Evolutionary conservation across 2,888 invertebrate genomes (phyloP).

Genomic region (Tethea ocularis): DNA sequence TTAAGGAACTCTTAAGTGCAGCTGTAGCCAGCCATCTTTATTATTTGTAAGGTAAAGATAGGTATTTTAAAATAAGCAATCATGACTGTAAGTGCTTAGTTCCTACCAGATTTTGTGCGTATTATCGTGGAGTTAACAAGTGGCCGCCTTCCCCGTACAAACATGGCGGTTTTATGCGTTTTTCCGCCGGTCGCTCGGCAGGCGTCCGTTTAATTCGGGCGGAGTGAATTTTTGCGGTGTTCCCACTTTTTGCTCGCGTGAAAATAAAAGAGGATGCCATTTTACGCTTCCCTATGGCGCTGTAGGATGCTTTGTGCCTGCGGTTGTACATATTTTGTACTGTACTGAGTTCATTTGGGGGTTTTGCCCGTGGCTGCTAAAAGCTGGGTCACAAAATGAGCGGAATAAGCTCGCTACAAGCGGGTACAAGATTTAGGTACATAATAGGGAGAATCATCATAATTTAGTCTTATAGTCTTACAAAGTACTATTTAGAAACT

Average conservation of each 20-base stretch:
- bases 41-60: too few species aligned
- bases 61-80: too few species aligned
- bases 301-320: conserved; percentile 20
- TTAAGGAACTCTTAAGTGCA: too few species aligned
- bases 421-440: too few species aligned
- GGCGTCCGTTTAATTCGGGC: conserved; percentile 35
- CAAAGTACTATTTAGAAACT: too few species aligned
- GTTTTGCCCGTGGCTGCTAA: not conserved
- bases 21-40: too few species aligned
- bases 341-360: conserved; percentile 12
- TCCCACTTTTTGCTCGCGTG: conserved; percentile 24
- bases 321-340: conserved; percentile 19
- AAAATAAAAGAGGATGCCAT: conserved; percentile 28
- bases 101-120: not conserved
- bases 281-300: conserved; percentile 26
- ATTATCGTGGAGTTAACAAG: conserved; percentile 11
- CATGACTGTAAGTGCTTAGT: not conserved
- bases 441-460: too few species aligned
- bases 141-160: not conserved
- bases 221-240: conserved; percentile 38
- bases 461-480: too few species aligned
- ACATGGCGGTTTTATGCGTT: conserved; percentile 10
- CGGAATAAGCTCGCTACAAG: not conserved
- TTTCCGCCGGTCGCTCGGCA: conserved; percentile 18
- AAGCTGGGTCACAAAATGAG: not conserved